Percentiles rank a stretch among this genome's conserved stretches.
Conservation (phyloP, 2,113 vertebrate genomes). For the Lagopus leucura region DNA sequence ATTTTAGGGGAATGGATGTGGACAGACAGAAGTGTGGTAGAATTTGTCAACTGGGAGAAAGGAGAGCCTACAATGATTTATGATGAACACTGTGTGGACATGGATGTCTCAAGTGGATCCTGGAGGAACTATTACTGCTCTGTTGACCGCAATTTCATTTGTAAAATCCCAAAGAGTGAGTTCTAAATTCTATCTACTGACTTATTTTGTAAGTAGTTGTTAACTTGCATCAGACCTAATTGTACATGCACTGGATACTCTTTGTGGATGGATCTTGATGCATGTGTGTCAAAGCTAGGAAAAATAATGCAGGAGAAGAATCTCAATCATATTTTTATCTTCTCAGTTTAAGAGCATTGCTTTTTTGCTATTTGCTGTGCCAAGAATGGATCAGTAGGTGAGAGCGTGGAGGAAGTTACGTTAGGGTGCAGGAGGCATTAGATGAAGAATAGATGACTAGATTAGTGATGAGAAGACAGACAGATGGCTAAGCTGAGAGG, state of each 20-base stretch:
- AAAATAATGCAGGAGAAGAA: neutral
- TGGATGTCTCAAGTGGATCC: slow-evolving; percentile 77
- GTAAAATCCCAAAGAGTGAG: slow-evolving; percentile 93
- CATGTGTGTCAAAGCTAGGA: neutral
- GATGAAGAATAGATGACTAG: neutral
- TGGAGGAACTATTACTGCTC: slow-evolving; percentile 85
- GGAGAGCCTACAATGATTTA: slow-evolving; percentile 68
- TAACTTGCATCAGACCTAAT: neutral
- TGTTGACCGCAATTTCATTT: slow-evolving; percentile 85
- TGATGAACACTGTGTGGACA: slow-evolving; percentile 80
- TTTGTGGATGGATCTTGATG: neutral
- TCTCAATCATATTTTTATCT: neutral
- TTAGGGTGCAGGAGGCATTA: neutral
- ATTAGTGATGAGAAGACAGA: neutral
- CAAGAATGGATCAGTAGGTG: neutral
- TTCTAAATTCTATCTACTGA: neutral
- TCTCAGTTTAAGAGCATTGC: neutral
- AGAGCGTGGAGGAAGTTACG: neutral
- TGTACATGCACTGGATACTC: neutral
- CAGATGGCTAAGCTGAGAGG: neutral
- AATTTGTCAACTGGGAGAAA: slow-evolving; percentile 90
- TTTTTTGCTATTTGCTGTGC: neutral
- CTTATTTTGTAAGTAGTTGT: neutral
- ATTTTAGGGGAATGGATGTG: slow-evolving; percentile 85
- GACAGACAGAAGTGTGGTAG: slow-evolving; percentile 84